Base-by-base conservation (phyloP, 1,140 invertebrate genomes). In the Pinna nobilis region DNA sequence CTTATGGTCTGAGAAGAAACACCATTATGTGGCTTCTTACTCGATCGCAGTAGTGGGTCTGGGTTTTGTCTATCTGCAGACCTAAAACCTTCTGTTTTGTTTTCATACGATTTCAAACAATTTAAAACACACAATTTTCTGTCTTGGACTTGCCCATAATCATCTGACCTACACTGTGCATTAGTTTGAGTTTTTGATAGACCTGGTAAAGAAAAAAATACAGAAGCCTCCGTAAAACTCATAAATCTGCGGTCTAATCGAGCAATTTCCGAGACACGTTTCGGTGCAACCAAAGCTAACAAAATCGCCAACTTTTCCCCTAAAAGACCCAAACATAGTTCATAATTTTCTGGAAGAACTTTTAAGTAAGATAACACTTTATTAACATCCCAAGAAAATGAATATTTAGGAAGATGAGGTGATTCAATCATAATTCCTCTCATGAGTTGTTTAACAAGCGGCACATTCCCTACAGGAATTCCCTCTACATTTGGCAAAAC, bases 381-480 rank as follows among this genome's bases (percentile, higher is more conserved):
- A n/a, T n/a, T n/a, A n/a, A n/a, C n/a, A n/a, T n/a, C n/a, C n/a
- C n/a, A n/a, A n/a, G n/a, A n/a, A n/a, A n/a, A n/a, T n/a, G n/a
- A n/a, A n/a, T n/a, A n/a, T n/a, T n/a, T n/a, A n/a, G n/a, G n/a
- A n/a, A n/a, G n/a, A n/a, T n/a, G n/a, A n/a, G n/a, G n/a, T n/a
- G n/a, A n/a, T n/a, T n/a, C n/a, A n/a, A n/a, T n/a, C n/a, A n/a
- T n/a, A n/a, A n/a, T n/a, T n/a, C n/a, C n/a, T n/a, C 68, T 49
- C 59, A 63, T 15, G 25, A 44, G 20, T 63, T 53, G 51, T 25
- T 53, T 23, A 28, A 23, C 20, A 18, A 70, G 0, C 0, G 20
- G 32, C 23, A 28, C 20, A 37, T 70, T 41, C 18, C 67, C 55
- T 28, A 67, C n/a, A n/a, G n/a, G n/a, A n/a, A n/a, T n/a, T n/a